Conservation (phyloP, 64 coral and sea anemone species). For the Montipora cactus region DNA sequence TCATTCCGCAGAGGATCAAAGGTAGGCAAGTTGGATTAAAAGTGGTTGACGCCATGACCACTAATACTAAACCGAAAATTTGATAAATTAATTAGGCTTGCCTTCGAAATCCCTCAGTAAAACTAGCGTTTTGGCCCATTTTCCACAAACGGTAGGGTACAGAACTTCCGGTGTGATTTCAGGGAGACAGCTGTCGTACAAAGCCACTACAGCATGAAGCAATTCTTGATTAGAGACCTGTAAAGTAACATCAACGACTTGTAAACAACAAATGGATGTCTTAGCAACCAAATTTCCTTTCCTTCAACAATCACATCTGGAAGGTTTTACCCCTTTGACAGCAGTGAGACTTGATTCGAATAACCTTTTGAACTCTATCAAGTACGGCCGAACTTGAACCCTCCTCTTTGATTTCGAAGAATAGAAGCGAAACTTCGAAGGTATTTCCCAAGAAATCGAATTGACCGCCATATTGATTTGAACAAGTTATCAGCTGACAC, state of each 20-base stretch:
- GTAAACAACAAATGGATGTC: not conserved
- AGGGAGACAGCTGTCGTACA: constrained; percentile 88
- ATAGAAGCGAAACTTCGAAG: constrained; percentile 82
- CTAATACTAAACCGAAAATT: no score
- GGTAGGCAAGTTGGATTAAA: no score
- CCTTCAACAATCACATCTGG: not conserved
- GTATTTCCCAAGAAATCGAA: constrained; percentile 93
- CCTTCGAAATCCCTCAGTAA: constrained; percentile 73
- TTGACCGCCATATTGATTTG: constrained; percentile 94
- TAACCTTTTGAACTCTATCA: constrained; percentile 89
- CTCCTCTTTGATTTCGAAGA: constrained; percentile 78
- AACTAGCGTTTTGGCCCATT: constrained; percentile 89
- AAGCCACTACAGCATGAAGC: constrained; percentile 78
- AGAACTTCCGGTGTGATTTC: constrained; percentile 93
- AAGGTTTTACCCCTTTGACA: constrained; percentile 61
- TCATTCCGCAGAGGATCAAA: no score
- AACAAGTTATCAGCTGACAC: not conserved
- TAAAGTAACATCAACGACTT: constrained; percentile 8
- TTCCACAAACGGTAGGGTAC: constrained; percentile 89
- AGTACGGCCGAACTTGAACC: constrained; percentile 67
- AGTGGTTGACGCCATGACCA: no score
- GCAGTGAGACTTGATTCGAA: constrained; percentile 68
- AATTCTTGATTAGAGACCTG: constrained; percentile 88
- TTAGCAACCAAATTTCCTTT: not conserved
- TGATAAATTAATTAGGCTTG: not conserved